These are phyloP conservation scores for Drosophila pseudoobscura DNA, from an alignment of 1,140 invertebrate genomes.

Conservation along the genomic window DNA sequence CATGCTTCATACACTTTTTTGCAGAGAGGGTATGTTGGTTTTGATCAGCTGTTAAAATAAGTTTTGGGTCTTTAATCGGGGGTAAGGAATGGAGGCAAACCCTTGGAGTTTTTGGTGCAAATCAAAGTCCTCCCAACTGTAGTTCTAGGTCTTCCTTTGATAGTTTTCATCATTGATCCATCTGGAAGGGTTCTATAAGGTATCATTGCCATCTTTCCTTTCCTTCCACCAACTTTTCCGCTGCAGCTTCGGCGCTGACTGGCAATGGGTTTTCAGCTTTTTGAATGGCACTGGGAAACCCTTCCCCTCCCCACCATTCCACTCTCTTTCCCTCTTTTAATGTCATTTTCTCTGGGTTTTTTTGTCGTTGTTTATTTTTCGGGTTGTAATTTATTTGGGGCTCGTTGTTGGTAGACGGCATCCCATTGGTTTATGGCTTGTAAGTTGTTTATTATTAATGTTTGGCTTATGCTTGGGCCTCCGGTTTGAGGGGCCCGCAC, in stretches of 20 bases:
- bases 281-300: background rate
- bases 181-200: no score
- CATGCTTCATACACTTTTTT: conserved; percentile 2
- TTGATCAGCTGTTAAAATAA: no score
- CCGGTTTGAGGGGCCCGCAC: conserved; percentile 5
- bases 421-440: conserved; percentile 79
- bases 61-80: background rate
- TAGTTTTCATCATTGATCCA: no score
- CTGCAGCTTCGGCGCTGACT: background rate
- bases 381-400: conserved; percentile 64
- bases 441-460: conserved; percentile 80
- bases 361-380: conserved; percentile 43
- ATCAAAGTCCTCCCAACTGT: no score
- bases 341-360: conserved; percentile 44
- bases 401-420: conserved; percentile 46
- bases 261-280: conserved; percentile 57
- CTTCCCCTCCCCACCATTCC: no score
- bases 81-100: no score
- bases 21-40: no score
- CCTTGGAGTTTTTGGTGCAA: no score
- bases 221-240: no score
- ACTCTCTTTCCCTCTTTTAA: conserved; percentile 26
- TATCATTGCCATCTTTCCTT: no score
- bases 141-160: no score
- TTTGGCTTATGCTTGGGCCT: conserved; percentile 61